Evolutionary conservation across 2,113 vertebrate species (phyloP).

Genomic region (Azemiops feae): DNA sequence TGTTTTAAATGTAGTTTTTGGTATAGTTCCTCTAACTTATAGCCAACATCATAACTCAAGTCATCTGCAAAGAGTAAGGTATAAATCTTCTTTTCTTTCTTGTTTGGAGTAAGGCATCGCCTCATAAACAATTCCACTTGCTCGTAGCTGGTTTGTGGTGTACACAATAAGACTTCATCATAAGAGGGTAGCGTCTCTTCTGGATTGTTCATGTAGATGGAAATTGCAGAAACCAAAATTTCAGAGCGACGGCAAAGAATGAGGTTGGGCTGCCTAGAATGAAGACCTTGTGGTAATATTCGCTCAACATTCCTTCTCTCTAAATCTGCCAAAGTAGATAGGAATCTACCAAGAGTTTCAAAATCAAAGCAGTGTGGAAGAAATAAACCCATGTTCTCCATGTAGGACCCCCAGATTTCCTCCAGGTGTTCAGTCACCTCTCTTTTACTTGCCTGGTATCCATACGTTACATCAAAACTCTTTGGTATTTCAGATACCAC

Average conservation of each 20-base stretch:
- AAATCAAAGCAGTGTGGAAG: conserved; percentile 80
- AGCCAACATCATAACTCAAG: conserved; percentile 87
- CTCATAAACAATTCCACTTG: conserved; percentile 87
- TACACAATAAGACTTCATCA: conserved; percentile 90
- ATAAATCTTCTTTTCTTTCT: conserved; percentile 75
- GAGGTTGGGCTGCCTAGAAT: conserved; percentile 81
- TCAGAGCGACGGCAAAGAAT: conserved; percentile 80
- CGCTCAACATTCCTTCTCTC: conserved; percentile 50
- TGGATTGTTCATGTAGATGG: conserved; percentile 85
- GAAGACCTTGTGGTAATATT: conserved; percentile 74
- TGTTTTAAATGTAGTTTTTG: conserved; percentile 71
- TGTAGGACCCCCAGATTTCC: conserved; percentile 77
- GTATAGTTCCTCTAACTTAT: conserved; percentile 81
- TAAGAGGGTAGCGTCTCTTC: conserved; percentile 80
- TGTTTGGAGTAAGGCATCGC: conserved; percentile 78
- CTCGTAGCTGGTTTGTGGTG: conserved; percentile 77
- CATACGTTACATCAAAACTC: neutral
- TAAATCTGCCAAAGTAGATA: conserved; percentile 71
- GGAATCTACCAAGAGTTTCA: conserved; percentile 73
- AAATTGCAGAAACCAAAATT: conserved; percentile 81
- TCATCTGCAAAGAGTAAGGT: conserved; percentile 84
- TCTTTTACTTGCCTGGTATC: neutral
- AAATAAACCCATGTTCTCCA: conserved; percentile 71
- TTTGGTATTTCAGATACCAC: fast-evolving
- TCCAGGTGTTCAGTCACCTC: conserved; percentile 62